Conservation (phyloP, 2,797 vertebrate species). For the Enteromius fasciolatus region DNA sequence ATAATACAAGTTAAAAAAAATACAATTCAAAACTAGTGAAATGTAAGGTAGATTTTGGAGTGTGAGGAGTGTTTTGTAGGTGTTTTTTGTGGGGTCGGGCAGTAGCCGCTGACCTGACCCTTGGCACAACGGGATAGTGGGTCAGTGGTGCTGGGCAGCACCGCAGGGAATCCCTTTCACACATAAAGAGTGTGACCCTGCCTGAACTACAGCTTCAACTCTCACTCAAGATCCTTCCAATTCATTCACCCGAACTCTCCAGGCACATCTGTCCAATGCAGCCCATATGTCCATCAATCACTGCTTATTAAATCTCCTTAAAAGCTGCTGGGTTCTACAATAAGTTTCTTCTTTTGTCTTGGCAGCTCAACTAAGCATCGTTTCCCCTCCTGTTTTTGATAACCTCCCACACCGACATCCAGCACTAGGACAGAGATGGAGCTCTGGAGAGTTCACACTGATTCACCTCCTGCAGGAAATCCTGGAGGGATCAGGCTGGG, state of each 20-base stretch:
- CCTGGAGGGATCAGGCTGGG: conserved; percentile 65
- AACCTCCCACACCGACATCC: not conserved
- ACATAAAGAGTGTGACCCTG: conserved; percentile 70
- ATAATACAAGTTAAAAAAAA: not conserved
- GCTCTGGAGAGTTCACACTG: conserved; percentile 74
- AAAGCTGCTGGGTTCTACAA: not conserved
- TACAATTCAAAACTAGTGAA: not conserved
- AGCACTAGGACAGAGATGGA: conserved; percentile 42
- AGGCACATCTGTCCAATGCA: conserved; percentile 67
- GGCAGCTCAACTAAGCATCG: conserved; percentile 19
- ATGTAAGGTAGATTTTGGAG: not conserved
- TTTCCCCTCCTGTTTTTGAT: conserved; percentile 16
- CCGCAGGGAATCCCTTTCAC: conserved; percentile 71
- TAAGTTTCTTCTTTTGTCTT: conserved; percentile 22
- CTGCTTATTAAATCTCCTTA: not conserved
- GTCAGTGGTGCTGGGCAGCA: conserved; percentile 77
- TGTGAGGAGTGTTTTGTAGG: conserved; percentile 55
- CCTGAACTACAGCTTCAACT: conserved; percentile 72
- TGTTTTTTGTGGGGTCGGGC: conserved; percentile 55
- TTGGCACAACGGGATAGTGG: conserved; percentile 80
- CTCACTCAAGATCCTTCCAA: conserved; percentile 59
- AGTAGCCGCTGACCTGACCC: conserved; percentile 72
- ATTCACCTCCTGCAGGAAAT: conserved; percentile 52
- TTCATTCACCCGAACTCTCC: conserved; percentile 63
- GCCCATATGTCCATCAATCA: conserved; percentile 12